Conservation (phyloP, 1,140 invertebrate species). For the Drosophila tsacasi region DNA sequence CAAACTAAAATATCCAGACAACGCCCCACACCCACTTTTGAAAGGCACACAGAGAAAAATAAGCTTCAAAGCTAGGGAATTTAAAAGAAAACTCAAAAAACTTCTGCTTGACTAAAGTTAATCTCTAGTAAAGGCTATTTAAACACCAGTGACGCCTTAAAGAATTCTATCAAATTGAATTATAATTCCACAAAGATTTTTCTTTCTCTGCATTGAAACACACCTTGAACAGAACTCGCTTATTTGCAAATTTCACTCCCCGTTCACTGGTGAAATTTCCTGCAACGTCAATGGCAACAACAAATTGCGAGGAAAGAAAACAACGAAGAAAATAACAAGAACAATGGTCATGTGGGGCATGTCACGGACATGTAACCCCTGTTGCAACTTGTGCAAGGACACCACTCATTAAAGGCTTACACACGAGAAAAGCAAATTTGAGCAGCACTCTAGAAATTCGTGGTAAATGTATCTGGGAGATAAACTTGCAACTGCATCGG, state of each 20-base stretch:
- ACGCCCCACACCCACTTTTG: conserved; percentile 21
- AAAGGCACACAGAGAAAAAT: neutral
- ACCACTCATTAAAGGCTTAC: conserved; percentile 44
- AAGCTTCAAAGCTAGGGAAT: rapidly evolving
- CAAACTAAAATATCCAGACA: conserved; percentile 44
- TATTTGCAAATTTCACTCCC: conserved; percentile 30
- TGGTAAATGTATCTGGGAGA: conserved; percentile 20
- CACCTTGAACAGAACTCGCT: conserved; percentile 39
- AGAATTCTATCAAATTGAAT: too few species aligned
- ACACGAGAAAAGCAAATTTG: conserved; percentile 40
- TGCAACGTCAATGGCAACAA: conserved; percentile 35
- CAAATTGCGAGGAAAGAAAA: conserved; percentile 18
- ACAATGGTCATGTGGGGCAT: conserved; percentile 42
- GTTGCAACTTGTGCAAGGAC: conserved; percentile 33
- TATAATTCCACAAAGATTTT: neutral
- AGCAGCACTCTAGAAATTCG: conserved; percentile 32
- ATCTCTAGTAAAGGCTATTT: neutral
- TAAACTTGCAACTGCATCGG: conserved; percentile 30
- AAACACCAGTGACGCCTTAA: neutral
- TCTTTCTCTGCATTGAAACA: conserved; percentile 4
- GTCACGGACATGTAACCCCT: conserved; percentile 44
- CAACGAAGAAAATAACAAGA: conserved; percentile 21
- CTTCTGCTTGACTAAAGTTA: too few species aligned
- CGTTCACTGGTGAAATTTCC: conserved; percentile 23
- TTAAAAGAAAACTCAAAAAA: too few species aligned